phyloP scores from a whole-genome alignment of 2,888 invertebrate genomes.

The Leptothorax acervorum region DNA sequence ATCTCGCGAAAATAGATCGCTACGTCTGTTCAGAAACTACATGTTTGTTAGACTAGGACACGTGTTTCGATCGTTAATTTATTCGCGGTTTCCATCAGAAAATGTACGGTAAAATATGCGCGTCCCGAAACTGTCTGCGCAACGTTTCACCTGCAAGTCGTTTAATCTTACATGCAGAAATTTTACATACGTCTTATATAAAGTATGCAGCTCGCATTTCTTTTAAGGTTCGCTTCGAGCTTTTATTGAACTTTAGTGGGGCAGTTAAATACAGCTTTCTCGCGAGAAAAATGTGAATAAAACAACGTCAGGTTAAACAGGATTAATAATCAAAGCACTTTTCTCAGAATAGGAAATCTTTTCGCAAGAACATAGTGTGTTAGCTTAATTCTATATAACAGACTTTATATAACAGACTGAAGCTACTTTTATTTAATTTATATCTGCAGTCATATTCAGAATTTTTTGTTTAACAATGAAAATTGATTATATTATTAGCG shows the following conservation, averaged over 20 bases:
- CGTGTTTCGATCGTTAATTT: conserved; percentile 32
- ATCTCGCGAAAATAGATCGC: conserved; percentile 68
- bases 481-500: conserved; percentile 8
- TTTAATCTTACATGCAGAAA: conserved; percentile 45
- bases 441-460: background rate
- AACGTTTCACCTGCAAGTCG: conserved; percentile 32
- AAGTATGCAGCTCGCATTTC: conserved; percentile 34
- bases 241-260: conserved; percentile 23
- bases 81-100: conserved; percentile 41
- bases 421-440: background rate
- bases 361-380: background rate
- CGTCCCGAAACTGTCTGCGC: conserved; percentile 45
- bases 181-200: conserved; percentile 17
- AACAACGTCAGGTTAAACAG: background rate
- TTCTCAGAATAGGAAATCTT: background rate
- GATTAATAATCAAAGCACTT: background rate
- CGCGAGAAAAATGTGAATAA: background rate
- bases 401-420: too few species aligned
- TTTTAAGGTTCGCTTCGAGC: background rate
- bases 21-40: conserved; percentile 53
- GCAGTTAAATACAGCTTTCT: background rate
- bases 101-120: conserved; percentile 39
- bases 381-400: background rate
- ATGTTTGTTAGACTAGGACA: conserved; percentile 1
- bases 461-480: background rate